Base-by-base conservation (phyloP, 2,888 invertebrate species). In the Himalopsyche japonica region DNA sequence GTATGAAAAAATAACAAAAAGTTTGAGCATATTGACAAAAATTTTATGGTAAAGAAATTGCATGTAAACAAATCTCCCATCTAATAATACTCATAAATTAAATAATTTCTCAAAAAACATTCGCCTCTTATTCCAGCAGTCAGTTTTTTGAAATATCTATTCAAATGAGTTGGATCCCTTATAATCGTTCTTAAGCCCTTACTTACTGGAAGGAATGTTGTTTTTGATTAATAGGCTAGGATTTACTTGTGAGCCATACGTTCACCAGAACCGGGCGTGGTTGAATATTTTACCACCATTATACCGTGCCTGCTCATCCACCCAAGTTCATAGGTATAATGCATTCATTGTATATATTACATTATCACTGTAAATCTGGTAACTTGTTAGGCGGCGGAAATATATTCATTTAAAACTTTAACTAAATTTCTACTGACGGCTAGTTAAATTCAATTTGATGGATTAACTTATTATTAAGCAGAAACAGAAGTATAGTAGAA, bases 151-250 rank as follows among this genome's bases (percentile, higher is more conserved):
- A 57, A 57, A 30, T 76, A 76, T 76, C 76, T 76, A 32, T 76
- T 32, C 76, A 76, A 76, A 34, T 34, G 76, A 57, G 57, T 57
- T 76, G 30, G 76, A 30, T 34, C 76, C 76, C 34, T 76, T 76
- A 76, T 76, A 76, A 76, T 76, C 76, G 34, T 76, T 34, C 24
- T 27, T 76, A 76, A 76, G 76, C 76, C 34, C 76, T 15, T 32
- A 76, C 76, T 76, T 76, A 76, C 76, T 76, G 76, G 32, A 30
- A 32, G 76, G 76, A 34, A 32, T 76, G 32, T 76, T 76, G 76
- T 76, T 76, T 76, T 76, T 76, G 76, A 76, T 76, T 76, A 76
- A 76, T 76, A 76, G 76, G 34, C 76, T 76, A 32, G 76, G 76
- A 76, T 76, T 76, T 76, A 34, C 24, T 34, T 76, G 76, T 76